Percentiles rank a stretch among this genome's conserved stretches.
phyloP scores from a whole-genome alignment of 2,888 invertebrate species.

The Monoplex corrugatus region DNA sequence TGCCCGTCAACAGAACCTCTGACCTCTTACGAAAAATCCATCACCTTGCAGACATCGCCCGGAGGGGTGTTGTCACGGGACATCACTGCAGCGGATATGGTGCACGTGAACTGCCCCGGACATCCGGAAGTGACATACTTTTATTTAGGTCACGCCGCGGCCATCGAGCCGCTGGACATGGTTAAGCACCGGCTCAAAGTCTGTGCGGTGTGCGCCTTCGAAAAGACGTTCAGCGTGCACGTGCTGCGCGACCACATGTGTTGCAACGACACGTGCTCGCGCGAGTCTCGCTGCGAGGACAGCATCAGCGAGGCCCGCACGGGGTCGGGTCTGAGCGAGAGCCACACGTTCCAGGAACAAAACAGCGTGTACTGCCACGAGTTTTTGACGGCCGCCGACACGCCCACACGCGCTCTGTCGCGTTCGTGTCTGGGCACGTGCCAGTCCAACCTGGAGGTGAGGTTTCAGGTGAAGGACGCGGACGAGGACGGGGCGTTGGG shows the following conservation, averaged over 20 bases:
- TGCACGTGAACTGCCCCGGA: slow-evolving; percentile 60
- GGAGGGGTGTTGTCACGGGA: slow-evolving; percentile 20
- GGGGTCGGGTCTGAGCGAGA: slow-evolving; percentile 50
- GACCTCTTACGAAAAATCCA: slow-evolving; percentile 54
- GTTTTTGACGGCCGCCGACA: slow-evolving; percentile 56
- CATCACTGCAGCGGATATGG: slow-evolving; percentile 49
- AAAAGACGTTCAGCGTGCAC: slow-evolving; percentile 55
- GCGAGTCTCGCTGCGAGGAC: slow-evolving; percentile 37
- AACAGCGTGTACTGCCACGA: slow-evolving; percentile 62
- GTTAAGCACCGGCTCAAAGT: slow-evolving; percentile 58
- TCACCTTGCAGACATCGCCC: slow-evolving; percentile 49
- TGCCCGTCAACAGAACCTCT: slow-evolving; percentile 60
- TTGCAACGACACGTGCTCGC: slow-evolving; percentile 60
- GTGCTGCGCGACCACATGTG: slow-evolving; percentile 56
- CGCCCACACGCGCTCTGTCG: slow-evolving; percentile 48
- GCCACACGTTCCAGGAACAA: slow-evolving; percentile 54
- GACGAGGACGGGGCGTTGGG: neutral
- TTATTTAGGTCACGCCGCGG: slow-evolving; percentile 57
- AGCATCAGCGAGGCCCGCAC: slow-evolving; percentile 42
- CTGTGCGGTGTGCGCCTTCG: slow-evolving; percentile 60
- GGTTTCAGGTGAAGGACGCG: slow-evolving; percentile 57
- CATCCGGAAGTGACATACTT: slow-evolving; percentile 62
- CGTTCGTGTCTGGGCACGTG: slow-evolving; percentile 55
- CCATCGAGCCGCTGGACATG: slow-evolving; percentile 43
- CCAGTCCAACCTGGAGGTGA: slow-evolving; percentile 56